These are phyloP conservation scores for Cotesia typhae DNA, from an alignment of 1,140 invertebrate genomes.

Conservation along the genomic window DNA sequence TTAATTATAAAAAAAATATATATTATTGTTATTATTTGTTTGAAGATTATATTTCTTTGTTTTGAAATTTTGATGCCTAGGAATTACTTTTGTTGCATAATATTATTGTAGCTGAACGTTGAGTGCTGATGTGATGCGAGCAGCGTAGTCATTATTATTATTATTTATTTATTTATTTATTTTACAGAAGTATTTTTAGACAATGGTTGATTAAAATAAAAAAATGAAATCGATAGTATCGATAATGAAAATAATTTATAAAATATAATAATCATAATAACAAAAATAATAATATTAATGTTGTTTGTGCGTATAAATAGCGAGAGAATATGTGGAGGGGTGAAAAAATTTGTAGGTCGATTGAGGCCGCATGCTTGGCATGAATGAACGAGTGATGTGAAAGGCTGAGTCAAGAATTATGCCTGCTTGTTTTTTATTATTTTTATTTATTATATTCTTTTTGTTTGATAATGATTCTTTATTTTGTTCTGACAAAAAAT, in stretches of 20 bases:
- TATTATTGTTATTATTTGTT: not conserved
- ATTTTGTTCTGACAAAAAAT: not conserved
- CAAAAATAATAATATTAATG: too few relatives aligned
- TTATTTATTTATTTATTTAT: too few relatives aligned
- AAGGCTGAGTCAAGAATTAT: slow-evolving; percentile 20
- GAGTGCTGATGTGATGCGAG: too few relatives aligned
- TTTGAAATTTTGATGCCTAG: slow-evolving; percentile 1
- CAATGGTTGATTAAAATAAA: too few relatives aligned
- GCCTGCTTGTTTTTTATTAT: slow-evolving; percentile 6
- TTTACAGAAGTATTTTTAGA: too few relatives aligned
- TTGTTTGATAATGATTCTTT: not conserved
- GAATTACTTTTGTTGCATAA: too few relatives aligned
- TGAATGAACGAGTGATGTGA: slow-evolving; percentile 26
- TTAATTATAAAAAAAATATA: not conserved
- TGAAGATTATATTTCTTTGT: not conserved
- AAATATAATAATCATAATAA: too few relatives aligned
- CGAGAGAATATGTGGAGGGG: not conserved
- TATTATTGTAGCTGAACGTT: too few relatives aligned
- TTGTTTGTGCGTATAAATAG: too few relatives aligned
- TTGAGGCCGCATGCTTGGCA: slow-evolving; percentile 23
- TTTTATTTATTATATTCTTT: slow-evolving; percentile 20
- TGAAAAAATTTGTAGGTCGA: slow-evolving; percentile 14
- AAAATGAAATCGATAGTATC: too few relatives aligned
- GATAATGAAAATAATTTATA: too few relatives aligned
- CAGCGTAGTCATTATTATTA: too few relatives aligned